A percentile compares a stretch with the other conserved stretches of the same genome.
These are phyloP conservation scores for Athene noctua DNA, from an alignment of 2,113 vertebrate genomes.

Conservation along the genomic window DNA sequence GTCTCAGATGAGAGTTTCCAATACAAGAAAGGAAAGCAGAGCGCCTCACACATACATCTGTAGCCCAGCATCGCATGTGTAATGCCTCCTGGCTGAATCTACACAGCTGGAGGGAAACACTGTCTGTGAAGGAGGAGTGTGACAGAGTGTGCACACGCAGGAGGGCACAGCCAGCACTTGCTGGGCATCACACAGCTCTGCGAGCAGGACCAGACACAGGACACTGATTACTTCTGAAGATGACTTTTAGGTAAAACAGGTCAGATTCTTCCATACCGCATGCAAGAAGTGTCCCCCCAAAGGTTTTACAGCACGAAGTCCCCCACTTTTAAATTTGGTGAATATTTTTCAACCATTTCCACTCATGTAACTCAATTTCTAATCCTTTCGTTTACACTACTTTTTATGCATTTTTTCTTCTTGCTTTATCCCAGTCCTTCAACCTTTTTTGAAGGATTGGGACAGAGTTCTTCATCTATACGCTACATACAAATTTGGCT, in stretches of 20 bases:
- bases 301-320: background rate
- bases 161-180: background rate
- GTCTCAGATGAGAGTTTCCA: background rate
- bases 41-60: background rate
- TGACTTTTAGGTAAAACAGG: background rate
- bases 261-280: background rate
- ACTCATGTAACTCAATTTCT: background rate
- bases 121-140: rapidly evolving
- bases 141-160: rapidly evolving
- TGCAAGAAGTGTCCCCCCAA: background rate
- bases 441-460: background rate
- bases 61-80: background rate
- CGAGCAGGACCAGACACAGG: background rate
- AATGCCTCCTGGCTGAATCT: background rate
- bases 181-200: background rate
- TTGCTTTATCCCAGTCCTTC: background rate
- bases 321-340: background rate
- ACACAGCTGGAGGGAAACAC: background rate
- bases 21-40: background rate
- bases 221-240: background rate
- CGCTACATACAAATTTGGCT: background rate
- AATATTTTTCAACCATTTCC: background rate
- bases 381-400: background rate
- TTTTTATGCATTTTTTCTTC: background rate
- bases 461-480: background rate